Evolutionary conservation across 64 coral and sea anemone species (phyloP), one percentile per base, ranked within the genome.

Genomic region (Montipora foliosa): DNA sequence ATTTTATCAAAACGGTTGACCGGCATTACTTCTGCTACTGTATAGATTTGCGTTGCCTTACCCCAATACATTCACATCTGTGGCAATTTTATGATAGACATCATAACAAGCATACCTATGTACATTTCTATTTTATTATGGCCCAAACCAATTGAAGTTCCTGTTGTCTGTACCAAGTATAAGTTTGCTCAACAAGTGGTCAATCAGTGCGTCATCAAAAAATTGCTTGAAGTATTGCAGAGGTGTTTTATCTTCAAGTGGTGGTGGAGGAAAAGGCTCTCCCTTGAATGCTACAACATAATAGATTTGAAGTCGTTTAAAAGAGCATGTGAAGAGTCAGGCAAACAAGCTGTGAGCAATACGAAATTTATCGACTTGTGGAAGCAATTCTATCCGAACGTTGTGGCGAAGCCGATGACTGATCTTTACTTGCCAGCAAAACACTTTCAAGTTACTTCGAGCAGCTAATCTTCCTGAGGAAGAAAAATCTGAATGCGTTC

Each of bases 221-320:
- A 55, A 55, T 55, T 55, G 3, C 52, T 74, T 74, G 17, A 25
- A 22, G 20, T 74, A 74, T 29, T 74, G 71, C 20, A 74, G 2
- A 25, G 71, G 71, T 22, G 71, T 74, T 37, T 74, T 37, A 37
- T 74, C 71, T 74, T 74, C 10, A 8, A 74, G 20, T 74, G 71
- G 71, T 74, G 71, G 71, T 74, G 71, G 20, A 74, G 71, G 71
- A 5, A 74, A 74, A 74, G 71, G 71, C 71, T 74, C 71, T 10
- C 71, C 71, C 52, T 45, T 74, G 20, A 74, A 74, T 74, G 71
- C 8, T 25, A 74, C 71, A 74, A 45, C 71, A 74, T 74, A 74
- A 74, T 6, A 29, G 3, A 74, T 21, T 10, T 19, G 71, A 19
- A 6, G 19, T 3, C 0, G 70, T 20, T 74, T 55, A 5, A 37